Evolutionary conservation across 2,797 vertebrate species (phyloP).

Genomic region (Falco biarmicus): DNA sequence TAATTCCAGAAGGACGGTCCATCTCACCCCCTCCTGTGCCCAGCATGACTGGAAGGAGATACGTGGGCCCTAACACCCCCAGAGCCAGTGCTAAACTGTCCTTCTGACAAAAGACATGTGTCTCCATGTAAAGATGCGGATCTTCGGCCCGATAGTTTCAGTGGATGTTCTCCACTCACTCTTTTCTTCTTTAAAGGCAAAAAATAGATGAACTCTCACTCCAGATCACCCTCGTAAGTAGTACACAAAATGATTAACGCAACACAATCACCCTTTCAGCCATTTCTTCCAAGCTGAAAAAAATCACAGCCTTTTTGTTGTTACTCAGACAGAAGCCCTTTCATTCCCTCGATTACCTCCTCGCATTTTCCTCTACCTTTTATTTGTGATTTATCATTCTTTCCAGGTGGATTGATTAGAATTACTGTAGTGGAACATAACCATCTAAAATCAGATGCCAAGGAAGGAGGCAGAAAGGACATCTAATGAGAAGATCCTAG

Average conservation of each 20-base stretch:
- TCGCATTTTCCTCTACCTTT: background rate
- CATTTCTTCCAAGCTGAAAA: background rate
- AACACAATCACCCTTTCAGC: background rate
- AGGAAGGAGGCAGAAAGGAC: background rate
- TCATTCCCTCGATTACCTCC: background rate
- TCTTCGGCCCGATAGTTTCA: background rate
- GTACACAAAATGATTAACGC: background rate
- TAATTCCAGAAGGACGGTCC: background rate
- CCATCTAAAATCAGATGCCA: background rate
- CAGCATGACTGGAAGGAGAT: background rate
- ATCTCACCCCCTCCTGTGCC: background rate
- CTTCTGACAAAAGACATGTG: background rate
- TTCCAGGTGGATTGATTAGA: background rate
- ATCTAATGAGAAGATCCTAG: background rate
- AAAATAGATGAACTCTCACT: background rate
- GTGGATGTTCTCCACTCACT: background rate
- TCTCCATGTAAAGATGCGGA: background rate
- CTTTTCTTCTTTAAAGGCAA: background rate
- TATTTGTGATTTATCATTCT: background rate
- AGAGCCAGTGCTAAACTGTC: background rate
- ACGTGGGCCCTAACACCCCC: accelerated
- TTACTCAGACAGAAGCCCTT: background rate
- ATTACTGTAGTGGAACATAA: background rate
- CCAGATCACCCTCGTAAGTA: background rate
- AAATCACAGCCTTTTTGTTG: background rate